Base-by-base conservation (phyloP, 2,888 invertebrate genomes). In the Euphydryas editha region DNA sequence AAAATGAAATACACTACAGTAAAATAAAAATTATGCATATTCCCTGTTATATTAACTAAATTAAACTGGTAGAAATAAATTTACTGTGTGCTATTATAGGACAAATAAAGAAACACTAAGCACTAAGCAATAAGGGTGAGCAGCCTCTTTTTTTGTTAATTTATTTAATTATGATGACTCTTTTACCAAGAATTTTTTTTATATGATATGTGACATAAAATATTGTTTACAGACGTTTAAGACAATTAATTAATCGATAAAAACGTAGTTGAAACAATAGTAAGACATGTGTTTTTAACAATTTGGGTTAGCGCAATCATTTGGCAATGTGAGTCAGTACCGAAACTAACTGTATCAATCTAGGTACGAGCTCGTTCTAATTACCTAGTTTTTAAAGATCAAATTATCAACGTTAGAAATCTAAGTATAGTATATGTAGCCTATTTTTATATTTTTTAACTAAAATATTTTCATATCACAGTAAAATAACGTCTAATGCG, bases 311-410 rank as follows among this genome's bases (percentile, higher is more conserved):
- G 81, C 78, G 78, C 81, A 79, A 84, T 83, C 77, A 80, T 83
- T 86, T 79, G 76, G 76, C 77, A 76, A 75, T 78, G 82, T 87
- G 88, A 90, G 79, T 89, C 88, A 87, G 81, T 79, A 76, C 73
- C 74, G 75, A 74, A 81, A 73, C 78, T 86, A 86, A 89, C 86
- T 83, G 86, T 86, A 80, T 78, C 78, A 72, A 77, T 81, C 82
- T 87, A 84, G 82, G 84, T 86, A 80, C 75, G 75, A 81, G 79
- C 78, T 79, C 82, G 90, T 78, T 87, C 92, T 78, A 84, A 80
- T 90, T 87, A 79, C 89, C 90, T 77, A 90, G 85, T 86, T 91
- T 84, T 83, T 82, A 81, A 78, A 80, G 82, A 86, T 86, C 81
- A 81, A 76, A 80, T 85, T 85, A 86, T 83, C 81, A 81, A 82